Percentiles rank a stretch among this genome's conserved stretches.
These are phyloP conservation scores for Loriculus beryllinus DNA, from an alignment of 2,797 vertebrate species.

Conservation along the genomic window DNA sequence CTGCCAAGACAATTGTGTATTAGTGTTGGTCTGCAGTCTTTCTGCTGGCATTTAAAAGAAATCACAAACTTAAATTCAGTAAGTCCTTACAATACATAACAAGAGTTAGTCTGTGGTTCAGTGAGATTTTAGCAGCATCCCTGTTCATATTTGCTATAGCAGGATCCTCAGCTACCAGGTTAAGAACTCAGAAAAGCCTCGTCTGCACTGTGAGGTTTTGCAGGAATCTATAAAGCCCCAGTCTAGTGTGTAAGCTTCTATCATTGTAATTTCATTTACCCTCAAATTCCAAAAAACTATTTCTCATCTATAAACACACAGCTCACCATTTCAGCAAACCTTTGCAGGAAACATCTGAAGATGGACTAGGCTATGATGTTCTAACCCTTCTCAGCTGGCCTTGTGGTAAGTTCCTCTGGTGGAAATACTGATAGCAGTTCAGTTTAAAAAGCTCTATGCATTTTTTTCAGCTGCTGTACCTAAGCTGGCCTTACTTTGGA, in stretches of 20 bases:
- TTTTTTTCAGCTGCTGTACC: background rate
- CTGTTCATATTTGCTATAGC: background rate
- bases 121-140: background rate
- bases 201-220: background rate
- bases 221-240: background rate
- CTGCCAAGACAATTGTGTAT: background rate
- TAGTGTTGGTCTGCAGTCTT: background rate
- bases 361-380: background rate
- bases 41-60: background rate
- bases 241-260: background rate
- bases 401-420: background rate
- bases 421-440: background rate
- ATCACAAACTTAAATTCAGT: background rate
- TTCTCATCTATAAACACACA: background rate
- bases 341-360: background rate
- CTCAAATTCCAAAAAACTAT: background rate
- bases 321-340: background rate
- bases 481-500: background rate
- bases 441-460: background rate
- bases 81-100: background rate
- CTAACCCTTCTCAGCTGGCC: background rate
- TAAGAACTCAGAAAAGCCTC: background rate
- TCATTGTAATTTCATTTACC: background rate
- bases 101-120: background rate
- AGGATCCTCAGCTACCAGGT: background rate